Evolutionary conservation across 2,113 vertebrate species (phyloP).

Genomic region (Chionodraco myersi): DNA sequence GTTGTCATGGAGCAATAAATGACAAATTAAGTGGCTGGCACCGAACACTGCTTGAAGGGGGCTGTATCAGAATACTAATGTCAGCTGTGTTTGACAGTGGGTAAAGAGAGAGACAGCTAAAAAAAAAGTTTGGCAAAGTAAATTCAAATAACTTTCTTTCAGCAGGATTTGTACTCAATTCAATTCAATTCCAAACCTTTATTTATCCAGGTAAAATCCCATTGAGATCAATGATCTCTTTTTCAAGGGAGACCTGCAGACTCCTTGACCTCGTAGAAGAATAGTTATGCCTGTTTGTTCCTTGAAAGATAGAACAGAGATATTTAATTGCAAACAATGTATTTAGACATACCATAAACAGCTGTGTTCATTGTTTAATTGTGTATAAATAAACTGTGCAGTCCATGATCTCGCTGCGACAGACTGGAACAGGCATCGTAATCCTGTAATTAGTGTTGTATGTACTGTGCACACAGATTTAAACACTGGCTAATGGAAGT

Average conservation of each 20-base stretch:
- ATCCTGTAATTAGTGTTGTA: slow-evolving; percentile 54
- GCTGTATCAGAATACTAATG: slow-evolving; percentile 79
- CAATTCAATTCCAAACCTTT: too few species aligned
- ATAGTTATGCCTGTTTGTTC: slow-evolving; percentile 19
- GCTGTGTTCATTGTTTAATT: slow-evolving; percentile 28
- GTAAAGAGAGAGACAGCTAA: slow-evolving; percentile 46
- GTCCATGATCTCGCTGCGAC: slow-evolving; percentile 31
- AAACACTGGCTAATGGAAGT: slow-evolving; percentile 54
- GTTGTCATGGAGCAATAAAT: slow-evolving; percentile 85
- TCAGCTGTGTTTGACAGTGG: slow-evolving; percentile 67
- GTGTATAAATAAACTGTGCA: background rate
- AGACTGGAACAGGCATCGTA: slow-evolving; percentile 47
- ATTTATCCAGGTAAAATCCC: too few species aligned
- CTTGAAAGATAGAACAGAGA: background rate
- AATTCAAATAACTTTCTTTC: slow-evolving; percentile 34
- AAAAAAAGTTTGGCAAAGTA: slow-evolving; percentile 28
- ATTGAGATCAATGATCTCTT: too few species aligned
- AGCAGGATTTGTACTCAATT: slow-evolving; percentile 8
- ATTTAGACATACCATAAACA: slow-evolving; percentile 41
- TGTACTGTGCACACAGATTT: slow-evolving; percentile 38
- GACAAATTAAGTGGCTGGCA: slow-evolving; percentile 82
- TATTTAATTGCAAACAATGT: slow-evolving; percentile 44
- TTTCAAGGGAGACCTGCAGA: too few species aligned
- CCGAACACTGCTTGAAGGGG: slow-evolving; percentile 70
- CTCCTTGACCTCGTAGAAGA: slow-evolving; percentile 25